phyloP scores from a whole-genome alignment of 2,113 vertebrate genomes.

The Eptesicus fuscus region DNA sequence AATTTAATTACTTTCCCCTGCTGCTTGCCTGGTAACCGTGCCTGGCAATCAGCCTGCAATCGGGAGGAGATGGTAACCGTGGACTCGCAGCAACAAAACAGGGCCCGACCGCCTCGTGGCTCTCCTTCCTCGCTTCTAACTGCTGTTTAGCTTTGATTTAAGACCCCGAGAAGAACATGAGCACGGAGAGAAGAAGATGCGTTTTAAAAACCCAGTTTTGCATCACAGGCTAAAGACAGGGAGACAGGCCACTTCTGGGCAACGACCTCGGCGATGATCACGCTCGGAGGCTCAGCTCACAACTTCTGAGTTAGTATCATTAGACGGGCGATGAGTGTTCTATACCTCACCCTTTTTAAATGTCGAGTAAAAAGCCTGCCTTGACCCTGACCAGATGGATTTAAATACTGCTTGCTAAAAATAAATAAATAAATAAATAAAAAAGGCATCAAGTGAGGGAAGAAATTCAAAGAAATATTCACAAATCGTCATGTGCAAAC shows the following conservation, averaged over 20 bases:
- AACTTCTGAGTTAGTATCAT: background rate
- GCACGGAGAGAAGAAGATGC: background rate
- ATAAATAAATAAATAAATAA: too few species aligned
- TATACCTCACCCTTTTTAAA: background rate
- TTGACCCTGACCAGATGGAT: background rate
- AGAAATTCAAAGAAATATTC: slow-evolving; percentile 36
- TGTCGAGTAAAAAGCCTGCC: background rate
- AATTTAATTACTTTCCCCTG: slow-evolving; percentile 80
- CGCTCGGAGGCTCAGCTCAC: background rate
- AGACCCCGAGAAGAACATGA: background rate
- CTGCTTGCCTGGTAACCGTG: slow-evolving; percentile 61
- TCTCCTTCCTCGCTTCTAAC: background rate
- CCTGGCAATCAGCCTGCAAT: slow-evolving; percentile 67
- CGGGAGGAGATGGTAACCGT: slow-evolving; percentile 71
- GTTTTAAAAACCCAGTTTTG: background rate
- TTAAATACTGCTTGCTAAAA: slow-evolving; percentile 21
- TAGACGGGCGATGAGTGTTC: background rate
- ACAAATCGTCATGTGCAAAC: slow-evolving; percentile 26
- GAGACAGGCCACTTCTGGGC: background rate
- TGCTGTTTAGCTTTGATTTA: background rate
- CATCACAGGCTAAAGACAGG: background rate
- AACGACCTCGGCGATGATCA: background rate
- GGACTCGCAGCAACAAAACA: slow-evolving; percentile 25
- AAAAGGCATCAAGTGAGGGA: background rate
- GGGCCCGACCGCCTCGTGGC: background rate